These are phyloP conservation scores for Dendrocincla tyrannina DNA, from an alignment of 2,797 vertebrate genomes.

Conservation along the genomic window DNA sequence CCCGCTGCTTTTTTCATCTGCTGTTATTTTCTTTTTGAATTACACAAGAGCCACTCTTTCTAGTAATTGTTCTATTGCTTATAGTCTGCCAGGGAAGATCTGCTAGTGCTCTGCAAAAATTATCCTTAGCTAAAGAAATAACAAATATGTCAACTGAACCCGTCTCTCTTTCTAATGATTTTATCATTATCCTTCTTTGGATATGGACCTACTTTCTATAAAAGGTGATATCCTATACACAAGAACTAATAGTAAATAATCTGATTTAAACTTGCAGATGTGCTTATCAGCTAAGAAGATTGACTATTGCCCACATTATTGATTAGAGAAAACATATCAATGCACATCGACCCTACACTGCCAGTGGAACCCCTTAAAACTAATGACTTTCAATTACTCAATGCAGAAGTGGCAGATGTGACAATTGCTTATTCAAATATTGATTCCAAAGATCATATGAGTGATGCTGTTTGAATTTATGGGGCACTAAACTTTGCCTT, in stretches of 20 bases:
- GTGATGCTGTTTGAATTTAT: neutral
- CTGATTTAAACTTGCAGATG: neutral
- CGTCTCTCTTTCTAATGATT: neutral
- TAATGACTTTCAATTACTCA: constrained; percentile 44
- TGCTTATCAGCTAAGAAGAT: neutral
- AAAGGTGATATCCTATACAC: neutral
- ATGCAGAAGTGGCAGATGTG: constrained; percentile 41
- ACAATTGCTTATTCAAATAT: constrained; percentile 54
- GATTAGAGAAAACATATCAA: constrained; percentile 28
- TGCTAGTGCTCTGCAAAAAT: neutral
- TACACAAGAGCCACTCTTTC: constrained; percentile 17
- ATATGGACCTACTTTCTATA: neutral
- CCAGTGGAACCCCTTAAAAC: constrained; percentile 18
- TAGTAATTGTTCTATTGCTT: constrained; percentile 18
- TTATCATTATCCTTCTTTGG: neutral
- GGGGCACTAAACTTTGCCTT: neutral
- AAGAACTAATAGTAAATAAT: neutral
- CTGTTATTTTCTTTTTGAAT: constrained; percentile 19
- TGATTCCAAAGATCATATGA: constrained; percentile 14
- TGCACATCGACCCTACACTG: neutral
- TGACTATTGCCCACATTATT: neutral
- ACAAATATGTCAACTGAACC: neutral
- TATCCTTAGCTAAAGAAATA: neutral
- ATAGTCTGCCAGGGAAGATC: neutral
- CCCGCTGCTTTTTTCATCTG: constrained; percentile 30